Conservation (phyloP, 2,888 invertebrate species). For the Epinotia brunnichana region DNA sequence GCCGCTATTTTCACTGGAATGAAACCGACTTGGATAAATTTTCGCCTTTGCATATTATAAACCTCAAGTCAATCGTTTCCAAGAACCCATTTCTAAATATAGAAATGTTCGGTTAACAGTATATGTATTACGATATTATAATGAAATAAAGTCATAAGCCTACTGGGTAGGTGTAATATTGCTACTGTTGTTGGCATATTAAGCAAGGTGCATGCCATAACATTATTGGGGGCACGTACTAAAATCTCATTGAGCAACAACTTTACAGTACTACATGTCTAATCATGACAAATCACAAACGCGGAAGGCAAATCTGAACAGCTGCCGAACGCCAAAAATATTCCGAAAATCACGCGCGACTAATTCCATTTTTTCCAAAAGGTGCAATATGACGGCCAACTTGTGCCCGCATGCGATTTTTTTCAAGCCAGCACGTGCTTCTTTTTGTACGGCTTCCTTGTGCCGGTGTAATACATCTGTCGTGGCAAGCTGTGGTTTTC, state of each 20-base stretch:
- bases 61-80: too few species aligned
- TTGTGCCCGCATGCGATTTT: slow-evolving; percentile 81
- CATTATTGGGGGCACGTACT: slow-evolving; percentile 11
- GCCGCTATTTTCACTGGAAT: too few species aligned
- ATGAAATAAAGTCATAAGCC: not conserved
- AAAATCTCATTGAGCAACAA: slow-evolving; percentile 13
- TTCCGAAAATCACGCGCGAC: slow-evolving; percentile 70
- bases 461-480: slow-evolving; percentile 77
- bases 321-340: slow-evolving; percentile 61
- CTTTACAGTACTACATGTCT: slow-evolving; percentile 1
- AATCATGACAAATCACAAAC: slow-evolving; percentile 35
- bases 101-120: too few species aligned
- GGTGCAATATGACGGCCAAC: slow-evolving; percentile 70
- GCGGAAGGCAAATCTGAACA: slow-evolving; percentile 31
- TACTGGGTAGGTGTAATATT: not conserved
- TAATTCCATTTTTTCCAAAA: slow-evolving; percentile 58
- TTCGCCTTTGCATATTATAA: too few species aligned
- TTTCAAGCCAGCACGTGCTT: slow-evolving; percentile 75
- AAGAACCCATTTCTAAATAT: too few species aligned
- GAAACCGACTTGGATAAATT: too few species aligned
- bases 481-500: slow-evolving; percentile 78
- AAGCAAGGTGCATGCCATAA: slow-evolving; percentile 5
- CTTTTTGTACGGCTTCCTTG: slow-evolving; percentile 76
- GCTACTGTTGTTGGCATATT: not conserved
- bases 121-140: too few species aligned